Base-by-base conservation (phyloP, 2,113 vertebrate species). In the Buteo buteo region DNA sequence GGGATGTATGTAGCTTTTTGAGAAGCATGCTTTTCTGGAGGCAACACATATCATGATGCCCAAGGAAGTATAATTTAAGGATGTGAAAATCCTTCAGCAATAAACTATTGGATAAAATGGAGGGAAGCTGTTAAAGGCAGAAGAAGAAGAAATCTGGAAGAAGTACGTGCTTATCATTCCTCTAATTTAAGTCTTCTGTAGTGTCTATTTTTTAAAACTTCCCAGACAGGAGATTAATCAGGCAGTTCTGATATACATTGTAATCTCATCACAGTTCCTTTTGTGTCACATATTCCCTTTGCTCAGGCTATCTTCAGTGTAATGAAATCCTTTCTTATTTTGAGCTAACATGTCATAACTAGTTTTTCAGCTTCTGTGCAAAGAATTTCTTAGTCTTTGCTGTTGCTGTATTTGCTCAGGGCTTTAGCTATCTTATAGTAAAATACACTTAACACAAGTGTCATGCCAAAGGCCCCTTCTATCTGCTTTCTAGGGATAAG, bases 321-420 rank as follows among this genome's bases (percentile, higher is more conserved):
- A 80, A 89, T 82, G 36, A 83, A 71, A 88, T 80, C 17, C 49
- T 95, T 94, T 88, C 59, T 88, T 91, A 28, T 71, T 96, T 95
- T 88, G 32, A 90, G 54, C 66, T 76, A 85, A 69, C 24, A 50
- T 57, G 45, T 86, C 45, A 61, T 45, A 86, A 95, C 71, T 71
- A 61, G 10, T 86, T 94, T 88, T 94, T 71, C 45, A 42, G 77
- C 28, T 80, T 69, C 62, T 80, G 24, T 64, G 54, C 26, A 90
- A 94, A 78, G 28, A 74, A 62, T 66, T 88, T 83, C 45, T 64
- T 69, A 69, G 7, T 82, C 21, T 90, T 69, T 34, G 9, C 34
- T 76, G 21, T 86, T 93, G 59, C 62, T 86, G 14, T 36, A 25
- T 90, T 88, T 86, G 26, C 42, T 65, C 42, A 55, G 31, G 57